Base-by-base conservation (phyloP, 2,797 vertebrate genomes). In the Echeneis naucrates region DNA sequence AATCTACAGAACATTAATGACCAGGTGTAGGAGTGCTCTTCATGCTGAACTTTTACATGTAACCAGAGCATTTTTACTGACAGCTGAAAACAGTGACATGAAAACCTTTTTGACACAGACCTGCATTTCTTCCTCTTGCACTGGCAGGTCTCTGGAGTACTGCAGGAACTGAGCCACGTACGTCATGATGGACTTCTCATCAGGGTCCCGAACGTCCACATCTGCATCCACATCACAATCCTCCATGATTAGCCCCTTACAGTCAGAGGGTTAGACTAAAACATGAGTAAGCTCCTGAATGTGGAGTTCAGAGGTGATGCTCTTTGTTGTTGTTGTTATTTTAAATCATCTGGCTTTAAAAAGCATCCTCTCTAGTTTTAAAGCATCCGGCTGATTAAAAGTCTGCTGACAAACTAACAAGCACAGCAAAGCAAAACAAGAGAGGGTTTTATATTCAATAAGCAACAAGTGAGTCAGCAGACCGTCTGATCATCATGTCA, bases 141-240 rank as follows among this genome's bases (percentile, higher is more conserved):
- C 64, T 3, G 87, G 84, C 21, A 85, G 57, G 24, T 95, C 95
- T 87, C 92, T 96, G 75, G 97, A 98, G 91, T 97, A 98, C 77
- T 96, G 96, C 44, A 99, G 93, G 90, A 99, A 99, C 89, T 99
- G 98, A 12, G 97, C 95, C 91, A 99, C 97, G 0, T 99, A 99
- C 2, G 96, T 99, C 96, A 99, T 99, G 86, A 99, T 97, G 37
- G 97, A 99, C 92, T 98, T 99, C 90, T 99, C 97, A 83, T 99
- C 98, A 0, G 97, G 97, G 82, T 96, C 95, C 27, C 91, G 84
- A 19, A 97, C 92, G 67, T 98, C 97, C 81, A 99, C 95, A 90
- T 99, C 98, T 99, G 92, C 55, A 85, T 75, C 75, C 14, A 87
- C 21, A 90, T 70, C 84, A 87, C 17, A 88, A 16, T 38, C 72